phyloP scores from a whole-genome alignment of 2,888 invertebrate genomes.

The Cistogaster globosa region DNA sequence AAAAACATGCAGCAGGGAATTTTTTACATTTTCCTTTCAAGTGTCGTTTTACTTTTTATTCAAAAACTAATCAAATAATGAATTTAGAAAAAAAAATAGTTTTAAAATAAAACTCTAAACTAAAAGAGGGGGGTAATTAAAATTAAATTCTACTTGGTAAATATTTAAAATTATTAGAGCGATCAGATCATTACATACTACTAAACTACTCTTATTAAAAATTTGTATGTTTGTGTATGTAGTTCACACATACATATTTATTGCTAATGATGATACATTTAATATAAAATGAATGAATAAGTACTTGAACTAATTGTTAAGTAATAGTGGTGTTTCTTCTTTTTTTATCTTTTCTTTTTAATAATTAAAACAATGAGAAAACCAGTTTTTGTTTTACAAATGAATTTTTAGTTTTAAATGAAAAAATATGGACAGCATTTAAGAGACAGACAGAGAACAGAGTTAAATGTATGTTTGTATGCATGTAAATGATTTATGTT shows the following conservation, averaged over 20 bases:
- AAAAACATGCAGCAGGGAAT: conserved; percentile 53
- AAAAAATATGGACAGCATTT: conserved; percentile 40
- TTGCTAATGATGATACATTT: conserved; percentile 1
- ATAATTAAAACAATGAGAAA: conserved; percentile 24
- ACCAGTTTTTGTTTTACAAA: conserved; percentile 15
- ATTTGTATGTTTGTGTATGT: conserved; percentile 13
- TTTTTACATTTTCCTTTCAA: conserved; percentile 23
- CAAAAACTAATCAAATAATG: conserved; percentile 8
- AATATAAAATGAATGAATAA: conserved; percentile 44
- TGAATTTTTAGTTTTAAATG: not conserved
- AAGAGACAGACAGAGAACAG: conserved; percentile 50
- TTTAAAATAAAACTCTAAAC: conserved; percentile 12
- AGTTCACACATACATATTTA: conserved; percentile 11
- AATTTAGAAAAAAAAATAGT: conserved; percentile 4
- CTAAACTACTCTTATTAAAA: conserved; percentile 16
- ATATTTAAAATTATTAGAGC: conserved; percentile 38
- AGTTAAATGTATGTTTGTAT: not conserved
- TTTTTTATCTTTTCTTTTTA: not conserved
- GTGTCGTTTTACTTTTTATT: conserved; percentile 26
- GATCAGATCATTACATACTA: conserved; percentile 33
- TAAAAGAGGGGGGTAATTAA: conserved; percentile 19
- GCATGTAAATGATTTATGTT: not conserved
- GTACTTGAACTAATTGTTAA: conserved; percentile 52
- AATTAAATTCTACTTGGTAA: conserved; percentile 39
- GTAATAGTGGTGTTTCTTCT: not conserved